Conservation (phyloP, 2,888 invertebrate genomes). For the Zelleria hepariella region DNA sequence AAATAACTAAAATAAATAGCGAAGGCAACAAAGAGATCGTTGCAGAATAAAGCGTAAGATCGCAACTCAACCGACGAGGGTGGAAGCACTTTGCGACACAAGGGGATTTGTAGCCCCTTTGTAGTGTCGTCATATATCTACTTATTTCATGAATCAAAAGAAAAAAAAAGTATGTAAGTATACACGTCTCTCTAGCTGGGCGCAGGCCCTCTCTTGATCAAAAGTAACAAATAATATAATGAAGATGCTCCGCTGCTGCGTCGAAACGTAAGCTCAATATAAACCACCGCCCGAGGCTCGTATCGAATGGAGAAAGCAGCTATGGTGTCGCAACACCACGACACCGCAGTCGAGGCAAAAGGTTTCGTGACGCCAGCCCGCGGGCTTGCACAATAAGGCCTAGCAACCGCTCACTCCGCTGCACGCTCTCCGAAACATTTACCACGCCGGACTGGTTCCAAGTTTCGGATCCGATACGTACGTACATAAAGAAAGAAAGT, state of each 20-base stretch:
- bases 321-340: constrained; percentile 39
- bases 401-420: not conserved
- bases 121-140: too few relatives aligned
- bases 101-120: not conserved
- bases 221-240: not conserved
- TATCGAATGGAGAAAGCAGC: constrained; percentile 50
- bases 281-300: constrained; percentile 9
- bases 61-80: not conserved
- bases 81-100: not conserved
- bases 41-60: not conserved
- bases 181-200: too few relatives aligned
- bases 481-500: not conserved
- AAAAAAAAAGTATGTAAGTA: not conserved
- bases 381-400: not conserved
- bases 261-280: not conserved
- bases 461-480: not conserved
- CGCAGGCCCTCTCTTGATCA: too few relatives aligned
- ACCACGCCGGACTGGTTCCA: not conserved
- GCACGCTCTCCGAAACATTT: not conserved
- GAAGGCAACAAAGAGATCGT: constrained; percentile 5
- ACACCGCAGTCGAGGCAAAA: constrained; percentile 15
- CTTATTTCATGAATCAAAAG: too few relatives aligned
- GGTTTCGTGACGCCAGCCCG: constrained; percentile 1
- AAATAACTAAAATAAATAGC: constrained; percentile 13
- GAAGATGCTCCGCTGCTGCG: not conserved